Evolutionary conservation across 2,113 vertebrate genomes (phyloP).

Genomic region (Trochalopteron elliotii): DNA sequence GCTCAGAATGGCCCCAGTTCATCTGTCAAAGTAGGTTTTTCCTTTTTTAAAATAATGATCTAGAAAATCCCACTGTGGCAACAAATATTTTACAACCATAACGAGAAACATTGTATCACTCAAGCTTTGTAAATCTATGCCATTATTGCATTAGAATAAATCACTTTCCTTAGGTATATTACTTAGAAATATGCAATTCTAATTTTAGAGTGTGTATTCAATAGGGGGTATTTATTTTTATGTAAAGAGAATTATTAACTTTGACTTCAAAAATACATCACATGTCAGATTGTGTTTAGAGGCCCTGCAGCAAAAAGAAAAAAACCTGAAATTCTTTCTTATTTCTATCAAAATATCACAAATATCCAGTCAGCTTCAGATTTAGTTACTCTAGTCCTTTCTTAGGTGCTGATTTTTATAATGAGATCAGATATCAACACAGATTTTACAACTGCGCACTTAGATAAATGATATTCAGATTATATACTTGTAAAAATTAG

Average conservation of each 20-base stretch:
- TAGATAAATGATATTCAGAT: slow-evolving; percentile 53
- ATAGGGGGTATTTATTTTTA: slow-evolving; percentile 79
- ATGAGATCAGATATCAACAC: slow-evolving; percentile 49
- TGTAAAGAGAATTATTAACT: slow-evolving; percentile 83
- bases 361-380: slow-evolving; percentile 73
- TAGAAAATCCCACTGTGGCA: slow-evolving; percentile 87
- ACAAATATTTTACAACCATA: slow-evolving; percentile 88
- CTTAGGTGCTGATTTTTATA: slow-evolving; percentile 64
- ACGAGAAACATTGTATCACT: slow-evolving; percentile 80
- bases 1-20: slow-evolving; percentile 90
- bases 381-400: slow-evolving; percentile 69
- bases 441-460: slow-evolving; percentile 24
- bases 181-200: slow-evolving; percentile 74
- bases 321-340: slow-evolving; percentile 67
- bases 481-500: slow-evolving; percentile 60
- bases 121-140: slow-evolving; percentile 84
- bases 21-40: slow-evolving; percentile 99
- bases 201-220: slow-evolving; percentile 76
- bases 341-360: slow-evolving; percentile 76
- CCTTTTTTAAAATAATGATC: slow-evolving; percentile 99
- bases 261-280: slow-evolving; percentile 83
- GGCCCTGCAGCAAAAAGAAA: slow-evolving; percentile 75
- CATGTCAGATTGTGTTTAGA: slow-evolving; percentile 78
- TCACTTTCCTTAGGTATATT: slow-evolving; percentile 79
- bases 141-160: slow-evolving; percentile 87